Evolutionary conservation across 2,888 invertebrate species (phyloP).

Genomic region (Ypsolopha sequella): DNA sequence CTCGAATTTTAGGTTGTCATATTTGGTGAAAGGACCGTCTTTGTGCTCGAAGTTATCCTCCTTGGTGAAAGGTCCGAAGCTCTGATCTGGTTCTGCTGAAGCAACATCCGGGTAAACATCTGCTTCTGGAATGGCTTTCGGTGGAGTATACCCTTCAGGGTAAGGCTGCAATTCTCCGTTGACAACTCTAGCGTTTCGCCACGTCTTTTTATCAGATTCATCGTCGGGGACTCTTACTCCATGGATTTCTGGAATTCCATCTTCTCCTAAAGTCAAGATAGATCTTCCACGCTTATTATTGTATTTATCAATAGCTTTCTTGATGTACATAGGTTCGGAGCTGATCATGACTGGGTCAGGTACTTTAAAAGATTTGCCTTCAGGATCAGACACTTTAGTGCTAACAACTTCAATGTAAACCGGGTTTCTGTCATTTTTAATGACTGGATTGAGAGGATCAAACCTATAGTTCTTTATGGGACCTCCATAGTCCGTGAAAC

Average conservation of each 20-base stretch:
- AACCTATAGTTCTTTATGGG: slow-evolving; percentile 57
- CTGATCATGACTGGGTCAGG: slow-evolving; percentile 78
- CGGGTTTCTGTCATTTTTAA: slow-evolving; percentile 69
- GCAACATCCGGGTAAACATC: slow-evolving; percentile 63
- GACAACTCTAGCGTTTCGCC: slow-evolving; percentile 91
- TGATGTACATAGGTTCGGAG: slow-evolving; percentile 74
- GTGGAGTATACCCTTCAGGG: slow-evolving; percentile 76
- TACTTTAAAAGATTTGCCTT: slow-evolving; percentile 61
- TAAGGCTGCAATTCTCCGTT: slow-evolving; percentile 85
- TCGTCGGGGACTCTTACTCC: slow-evolving; percentile 88
- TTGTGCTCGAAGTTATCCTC: slow-evolving; percentile 70
- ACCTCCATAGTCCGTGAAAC: slow-evolving; percentile 50
- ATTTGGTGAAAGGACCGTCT: slow-evolving; percentile 72
- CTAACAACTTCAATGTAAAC: slow-evolving; percentile 64
- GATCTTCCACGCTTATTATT: slow-evolving; percentile 74
- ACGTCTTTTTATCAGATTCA: slow-evolving; percentile 84
- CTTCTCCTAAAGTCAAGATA: slow-evolving; percentile 74
- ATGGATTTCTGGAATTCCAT: slow-evolving; percentile 85
- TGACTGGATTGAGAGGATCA: slow-evolving; percentile 60
- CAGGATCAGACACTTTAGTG: slow-evolving; percentile 57
- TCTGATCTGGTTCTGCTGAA: slow-evolving; percentile 37
- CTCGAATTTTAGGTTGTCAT: slow-evolving; percentile 66
- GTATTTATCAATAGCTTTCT: slow-evolving; percentile 59
- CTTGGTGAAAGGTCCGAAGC: slow-evolving; percentile 72
- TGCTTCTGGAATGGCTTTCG: slow-evolving; percentile 71